Evolutionary conservation across 2,888 invertebrate genomes (phyloP).

Genomic region (Cecidostiba fungosa): DNA sequence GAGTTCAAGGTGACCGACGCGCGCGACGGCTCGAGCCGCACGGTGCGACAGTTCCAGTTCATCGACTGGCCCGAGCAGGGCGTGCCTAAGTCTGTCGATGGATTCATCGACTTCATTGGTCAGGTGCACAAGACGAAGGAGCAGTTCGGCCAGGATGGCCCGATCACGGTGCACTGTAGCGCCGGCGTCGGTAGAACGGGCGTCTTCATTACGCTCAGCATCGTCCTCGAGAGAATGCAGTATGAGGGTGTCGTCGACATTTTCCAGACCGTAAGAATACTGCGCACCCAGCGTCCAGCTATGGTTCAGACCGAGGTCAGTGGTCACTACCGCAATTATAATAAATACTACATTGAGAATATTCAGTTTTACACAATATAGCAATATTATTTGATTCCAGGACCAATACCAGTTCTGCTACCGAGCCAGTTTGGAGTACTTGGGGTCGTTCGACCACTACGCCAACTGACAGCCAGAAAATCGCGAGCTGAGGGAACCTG

Average conservation of each 20-base stretch:
- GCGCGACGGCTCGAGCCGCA: slow-evolving; percentile 96
- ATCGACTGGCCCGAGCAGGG: slow-evolving; percentile 98
- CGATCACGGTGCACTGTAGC: slow-evolving; percentile 97
- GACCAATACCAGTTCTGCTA: slow-evolving; percentile 99
- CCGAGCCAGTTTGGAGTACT: slow-evolving; percentile 98
- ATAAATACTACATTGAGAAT: background rate
- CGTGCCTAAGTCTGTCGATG: slow-evolving; percentile 98
- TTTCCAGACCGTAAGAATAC: slow-evolving; percentile 98
- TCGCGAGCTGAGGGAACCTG: slow-evolving; percentile 74
- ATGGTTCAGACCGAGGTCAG: slow-evolving; percentile 99
- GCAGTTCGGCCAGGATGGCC: slow-evolving; percentile 99
- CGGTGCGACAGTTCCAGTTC: slow-evolving; percentile 97
- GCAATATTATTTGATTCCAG: slow-evolving; percentile 81
- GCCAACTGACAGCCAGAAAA: slow-evolving; percentile 86
- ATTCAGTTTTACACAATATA: background rate
- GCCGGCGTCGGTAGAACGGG: slow-evolving; percentile 99
- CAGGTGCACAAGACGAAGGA: slow-evolving; percentile 99
- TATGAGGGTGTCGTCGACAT: slow-evolving; percentile 99
- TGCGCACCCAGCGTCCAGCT: slow-evolving; percentile 98
- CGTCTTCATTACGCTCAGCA: slow-evolving; percentile 98
- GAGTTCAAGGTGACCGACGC: slow-evolving; percentile 99
- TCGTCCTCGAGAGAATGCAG: slow-evolving; percentile 99
- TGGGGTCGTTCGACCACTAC: slow-evolving; percentile 98
- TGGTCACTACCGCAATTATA: background rate
- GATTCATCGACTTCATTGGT: slow-evolving; percentile 99